phyloP scores from a whole-genome alignment of 2,113 vertebrate genomes.

The Phainopepla nitens region DNA sequence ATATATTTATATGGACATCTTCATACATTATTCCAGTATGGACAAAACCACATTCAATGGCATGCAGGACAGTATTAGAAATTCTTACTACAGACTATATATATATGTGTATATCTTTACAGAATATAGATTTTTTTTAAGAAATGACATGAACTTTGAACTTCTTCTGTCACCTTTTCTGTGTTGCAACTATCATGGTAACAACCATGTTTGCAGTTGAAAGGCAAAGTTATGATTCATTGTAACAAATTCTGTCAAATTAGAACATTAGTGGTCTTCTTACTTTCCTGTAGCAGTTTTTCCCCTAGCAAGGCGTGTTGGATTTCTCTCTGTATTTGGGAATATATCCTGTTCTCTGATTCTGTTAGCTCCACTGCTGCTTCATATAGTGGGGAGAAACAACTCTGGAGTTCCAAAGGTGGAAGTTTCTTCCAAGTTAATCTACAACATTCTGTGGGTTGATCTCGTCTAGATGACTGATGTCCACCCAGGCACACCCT shows the following conservation, averaged over 20 bases:
- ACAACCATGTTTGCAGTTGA: background rate
- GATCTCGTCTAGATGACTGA: background rate
- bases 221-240: background rate
- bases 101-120: background rate
- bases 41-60: background rate
- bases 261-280: background rate
- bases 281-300: background rate
- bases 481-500: background rate
- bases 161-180: background rate
- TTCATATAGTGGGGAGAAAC: background rate
- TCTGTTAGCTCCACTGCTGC: background rate
- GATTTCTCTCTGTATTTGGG: background rate
- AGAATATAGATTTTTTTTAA: background rate
- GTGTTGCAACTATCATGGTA: background rate
- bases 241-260: background rate
- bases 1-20: background rate
- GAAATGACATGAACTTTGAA: accelerated
- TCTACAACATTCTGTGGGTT: background rate
- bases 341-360: background rate
- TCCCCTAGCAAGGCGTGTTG: background rate
- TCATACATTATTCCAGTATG: background rate
- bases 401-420: background rate
- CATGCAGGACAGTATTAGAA: background rate
- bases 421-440: background rate
- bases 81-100: background rate